Base-by-base conservation (phyloP, 1,140 invertebrate genomes). In the Heliconius himera region DNA sequence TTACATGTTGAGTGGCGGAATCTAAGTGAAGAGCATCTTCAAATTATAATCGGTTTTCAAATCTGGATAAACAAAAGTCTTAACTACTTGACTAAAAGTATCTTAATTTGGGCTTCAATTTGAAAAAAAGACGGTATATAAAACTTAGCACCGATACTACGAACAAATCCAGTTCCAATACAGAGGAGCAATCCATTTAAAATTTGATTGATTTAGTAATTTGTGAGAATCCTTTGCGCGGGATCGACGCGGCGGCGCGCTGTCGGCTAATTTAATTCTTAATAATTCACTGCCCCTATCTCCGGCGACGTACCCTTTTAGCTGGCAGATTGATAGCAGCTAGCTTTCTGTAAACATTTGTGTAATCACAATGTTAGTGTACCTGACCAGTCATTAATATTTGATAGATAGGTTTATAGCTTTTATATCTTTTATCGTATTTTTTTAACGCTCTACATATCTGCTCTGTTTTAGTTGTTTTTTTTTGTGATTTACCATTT, bases 181-280 rank as follows among this genome's bases (percentile, higher is more conserved):
- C 16, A 66, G 13, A 29, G 22, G 5, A 70, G 38, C 38, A 76
- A 41, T 49, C 70, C 74, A 36, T 76, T 70, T 70, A 76, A 70
- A 76, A 66, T 26, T 41, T 66, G 74, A 76, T 76, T 76, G 26
- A 33, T 60, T 75, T 66, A 76, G 74, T 41, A 70, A 76, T 76
- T 76, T 70, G 38, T 26, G 73, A 66, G 60, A 8, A 76, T 46
- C 60, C 38, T 51, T 76, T 70, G 56, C 60, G 29, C 54, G 36
- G 11, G 8, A 76, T 41, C 18, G 56, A 76, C 54, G 56, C 74
- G 74, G 56, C 74, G 22, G 74, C 60, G 16, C 38, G 74, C 22
- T 70, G 29, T 41, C 22, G 36, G 54, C 60, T 76, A 76, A 76
- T 76, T 60, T 18, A 76, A 76, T 76, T 76, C 74, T 76, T 76